Conservation (phyloP, 2,797 vertebrate species). For the Florisuga fusca region DNA sequence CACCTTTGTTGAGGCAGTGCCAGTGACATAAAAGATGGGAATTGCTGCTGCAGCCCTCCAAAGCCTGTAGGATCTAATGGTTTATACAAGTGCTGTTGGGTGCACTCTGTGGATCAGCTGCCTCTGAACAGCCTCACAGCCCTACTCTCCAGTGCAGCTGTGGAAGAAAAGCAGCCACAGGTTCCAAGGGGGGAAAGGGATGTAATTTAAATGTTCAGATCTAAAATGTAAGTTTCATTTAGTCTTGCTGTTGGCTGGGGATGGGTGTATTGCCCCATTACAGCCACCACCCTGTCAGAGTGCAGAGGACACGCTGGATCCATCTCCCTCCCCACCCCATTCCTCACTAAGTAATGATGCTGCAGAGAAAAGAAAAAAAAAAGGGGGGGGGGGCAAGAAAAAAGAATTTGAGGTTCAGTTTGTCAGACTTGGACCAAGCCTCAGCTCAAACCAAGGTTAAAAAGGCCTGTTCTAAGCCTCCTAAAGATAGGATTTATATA, state of each 20-base stretch:
- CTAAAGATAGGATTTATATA: constrained; percentile 64
- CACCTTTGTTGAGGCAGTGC: fast-evolving
- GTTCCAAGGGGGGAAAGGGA: constrained; percentile 66
- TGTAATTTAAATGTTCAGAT: background rate
- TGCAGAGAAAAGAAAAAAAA: background rate
- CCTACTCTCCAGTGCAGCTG: constrained; percentile 67
- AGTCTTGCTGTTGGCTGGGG: background rate
- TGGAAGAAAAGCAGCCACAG: background rate
- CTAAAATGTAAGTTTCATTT: background rate
- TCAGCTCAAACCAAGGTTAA: constrained; percentile 64
- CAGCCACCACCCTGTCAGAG: background rate
- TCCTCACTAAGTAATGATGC: background rate
- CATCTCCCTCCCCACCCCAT: fast-evolving
- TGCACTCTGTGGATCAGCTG: background rate
- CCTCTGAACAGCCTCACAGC: constrained; percentile 7
- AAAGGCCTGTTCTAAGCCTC: constrained; percentile 54
- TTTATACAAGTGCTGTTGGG: background rate
- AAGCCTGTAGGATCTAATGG: background rate
- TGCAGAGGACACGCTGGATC: background rate
- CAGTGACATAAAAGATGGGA: background rate
- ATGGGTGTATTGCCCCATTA: background rate
- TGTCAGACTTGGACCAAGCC: constrained; percentile 14
- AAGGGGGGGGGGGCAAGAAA: too few relatives aligned
- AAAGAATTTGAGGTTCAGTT: background rate
- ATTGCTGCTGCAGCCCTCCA: background rate